Conservation (phyloP, 2,797 vertebrate genomes). For the Spinus pinus region DNA sequence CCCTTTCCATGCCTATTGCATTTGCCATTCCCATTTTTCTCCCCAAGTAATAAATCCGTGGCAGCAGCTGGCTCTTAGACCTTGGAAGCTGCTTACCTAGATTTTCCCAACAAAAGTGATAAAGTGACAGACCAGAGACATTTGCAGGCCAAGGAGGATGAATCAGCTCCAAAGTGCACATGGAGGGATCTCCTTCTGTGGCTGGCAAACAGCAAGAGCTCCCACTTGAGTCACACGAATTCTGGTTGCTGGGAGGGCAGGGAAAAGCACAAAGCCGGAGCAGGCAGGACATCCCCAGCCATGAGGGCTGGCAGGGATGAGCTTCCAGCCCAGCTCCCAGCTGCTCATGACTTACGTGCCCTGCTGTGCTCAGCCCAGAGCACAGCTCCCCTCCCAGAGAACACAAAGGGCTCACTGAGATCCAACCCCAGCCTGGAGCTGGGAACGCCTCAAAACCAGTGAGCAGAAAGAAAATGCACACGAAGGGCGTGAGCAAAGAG, state of each 20-base stretch:
- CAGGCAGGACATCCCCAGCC: not conserved
- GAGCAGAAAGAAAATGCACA: not conserved
- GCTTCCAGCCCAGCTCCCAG: not conserved
- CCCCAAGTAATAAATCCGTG: not conserved
- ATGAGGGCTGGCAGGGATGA: not conserved
- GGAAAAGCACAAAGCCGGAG: not conserved
- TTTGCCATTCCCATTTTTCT: not conserved
- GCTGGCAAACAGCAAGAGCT: not conserved
- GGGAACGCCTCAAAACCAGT: not conserved
- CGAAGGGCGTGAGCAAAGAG: not conserved
- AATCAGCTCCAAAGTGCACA: slow-evolving; percentile 74
- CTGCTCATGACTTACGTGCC: not conserved
- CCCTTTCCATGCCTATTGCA: not conserved
- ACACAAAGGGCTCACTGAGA: not conserved
- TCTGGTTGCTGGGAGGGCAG: not conserved
- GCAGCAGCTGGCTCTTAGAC: not conserved
- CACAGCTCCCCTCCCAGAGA: not conserved
- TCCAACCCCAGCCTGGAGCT: not conserved
- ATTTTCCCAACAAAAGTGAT: not conserved
- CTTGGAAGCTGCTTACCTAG: not conserved
- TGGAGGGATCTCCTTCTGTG: not conserved
- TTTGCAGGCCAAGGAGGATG: slow-evolving; percentile 56
- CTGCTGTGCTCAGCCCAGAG: not conserved
- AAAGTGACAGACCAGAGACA: slow-evolving; percentile 29
- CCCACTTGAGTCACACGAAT: not conserved